Base-by-base conservation (phyloP, 2,797 vertebrate species). In the Triplophysa bombifrons region DNA sequence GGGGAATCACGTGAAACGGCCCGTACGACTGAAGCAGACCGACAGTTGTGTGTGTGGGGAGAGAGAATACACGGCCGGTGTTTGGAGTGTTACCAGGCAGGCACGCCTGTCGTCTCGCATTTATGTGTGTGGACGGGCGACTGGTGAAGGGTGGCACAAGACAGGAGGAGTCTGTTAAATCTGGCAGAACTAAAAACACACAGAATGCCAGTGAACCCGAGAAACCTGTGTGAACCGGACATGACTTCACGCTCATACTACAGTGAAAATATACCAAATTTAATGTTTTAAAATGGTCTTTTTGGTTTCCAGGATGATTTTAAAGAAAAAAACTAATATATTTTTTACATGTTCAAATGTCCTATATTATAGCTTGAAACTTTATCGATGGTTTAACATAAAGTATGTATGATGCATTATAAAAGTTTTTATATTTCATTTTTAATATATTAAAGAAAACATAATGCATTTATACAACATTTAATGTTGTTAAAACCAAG, bases 81-180 rank as follows among this genome's bases (percentile, higher is more conserved):
- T 63, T 70, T 30, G 67, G 72, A 86, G 64, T 55, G 56, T 69
- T 55, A 46, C 67, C 19, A 60, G 44, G 74, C 73, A 76, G 78
- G 72, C 78, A 41, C 68, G 82, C 78, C 73, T 83, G 84, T 87
- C 86, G 79, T 65, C 72, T 48, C 81, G 25, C 68, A 80, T 86
- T 85, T 44, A 87, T 85, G 77, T 82, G 46, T 67, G 65, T 82
- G 78, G 75, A 82, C 74, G 61, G 53, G 53, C 69, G 81, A 80
- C 74, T 80, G 80, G 68, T 65, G 76, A 22, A 56, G 44, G 67
- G 64, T 70, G 77, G 61, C 74, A 79, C 74, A 75, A 80, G 83
- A 83, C 84, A 84, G 81, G 77, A 78, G 84, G 80, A 84, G 67
- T 83, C 80, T 30, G 27, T 30, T 30, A 3, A 30, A 30, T 30